Conservation (phyloP, 1,140 invertebrate species). For the Anastatus disparis region DNA sequence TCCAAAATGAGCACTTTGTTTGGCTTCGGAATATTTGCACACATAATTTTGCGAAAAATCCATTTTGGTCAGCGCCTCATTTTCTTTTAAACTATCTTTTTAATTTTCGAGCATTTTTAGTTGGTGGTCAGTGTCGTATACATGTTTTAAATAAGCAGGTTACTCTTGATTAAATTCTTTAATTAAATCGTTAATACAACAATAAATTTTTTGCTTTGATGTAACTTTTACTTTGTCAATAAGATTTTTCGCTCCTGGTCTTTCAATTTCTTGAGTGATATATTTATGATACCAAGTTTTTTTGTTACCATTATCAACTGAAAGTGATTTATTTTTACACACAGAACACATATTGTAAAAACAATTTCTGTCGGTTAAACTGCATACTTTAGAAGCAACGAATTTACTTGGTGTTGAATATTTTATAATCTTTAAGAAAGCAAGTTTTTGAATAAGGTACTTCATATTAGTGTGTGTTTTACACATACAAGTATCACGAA, state of each 20-base stretch:
- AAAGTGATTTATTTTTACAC: slow-evolving; percentile 26
- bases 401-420: slow-evolving; percentile 31
- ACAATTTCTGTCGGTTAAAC: slow-evolving; percentile 32
- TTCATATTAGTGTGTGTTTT: not conserved
- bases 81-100: slow-evolving; percentile 16
- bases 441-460: not conserved
- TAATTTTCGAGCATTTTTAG: slow-evolving; percentile 50
- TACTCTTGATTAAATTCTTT: slow-evolving; percentile 11
- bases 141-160: slow-evolving; percentile 43
- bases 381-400: slow-evolving; percentile 31
- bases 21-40: slow-evolving; percentile 54
- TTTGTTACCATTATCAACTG: not conserved
- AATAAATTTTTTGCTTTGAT: slow-evolving; percentile 24
- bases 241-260: slow-evolving; percentile 19
- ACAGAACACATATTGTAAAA: slow-evolving; percentile 32
- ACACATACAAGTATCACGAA: too few species aligned
- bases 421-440: slow-evolving; percentile 10
- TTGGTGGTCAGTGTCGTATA: not conserved
- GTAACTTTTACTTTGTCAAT: slow-evolving; percentile 24
- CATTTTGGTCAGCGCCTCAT: slow-evolving; percentile 48
- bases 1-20: slow-evolving; percentile 54
- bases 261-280: slow-evolving; percentile 18
- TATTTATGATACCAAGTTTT: slow-evolving; percentile 19
- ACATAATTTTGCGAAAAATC: slow-evolving; percentile 57
- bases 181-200: too few species aligned